Evolutionary conservation across 64 coral and sea anemone genomes (phyloP).

Genomic region (Stylophora pistillata): DNA sequence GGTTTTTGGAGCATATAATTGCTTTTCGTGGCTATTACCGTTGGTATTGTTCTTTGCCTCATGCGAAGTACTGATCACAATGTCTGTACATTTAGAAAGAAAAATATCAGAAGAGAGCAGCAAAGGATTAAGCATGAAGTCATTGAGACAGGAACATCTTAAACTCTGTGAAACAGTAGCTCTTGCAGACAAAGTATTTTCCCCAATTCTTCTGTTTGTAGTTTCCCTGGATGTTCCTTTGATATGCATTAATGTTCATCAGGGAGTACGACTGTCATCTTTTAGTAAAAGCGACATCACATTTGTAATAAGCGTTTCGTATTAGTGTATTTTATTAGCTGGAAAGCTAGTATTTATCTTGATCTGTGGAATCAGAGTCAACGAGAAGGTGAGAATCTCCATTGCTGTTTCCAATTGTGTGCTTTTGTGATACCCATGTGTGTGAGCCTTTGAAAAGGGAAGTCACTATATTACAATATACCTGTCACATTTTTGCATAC

Average conservation of each 20-base stretch:
- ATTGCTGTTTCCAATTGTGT: background rate
- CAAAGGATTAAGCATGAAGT: background rate
- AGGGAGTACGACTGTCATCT: background rate
- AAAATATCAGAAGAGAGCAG: background rate
- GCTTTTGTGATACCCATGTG: background rate
- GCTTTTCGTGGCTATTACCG: background rate
- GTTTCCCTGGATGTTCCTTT: background rate
- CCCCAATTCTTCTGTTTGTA: background rate
- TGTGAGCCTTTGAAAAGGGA: too few species aligned
- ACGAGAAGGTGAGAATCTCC: slow-evolving; percentile 2
- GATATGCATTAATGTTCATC: slow-evolving; percentile 8
- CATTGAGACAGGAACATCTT: background rate
- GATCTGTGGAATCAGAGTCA: background rate
- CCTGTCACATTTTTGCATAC: too few species aligned
- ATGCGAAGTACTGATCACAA: background rate
- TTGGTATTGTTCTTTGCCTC: background rate
- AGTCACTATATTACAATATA: too few species aligned
- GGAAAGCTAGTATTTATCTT: background rate
- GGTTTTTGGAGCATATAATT: background rate
- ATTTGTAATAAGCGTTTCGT: background rate
- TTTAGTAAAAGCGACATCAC: background rate
- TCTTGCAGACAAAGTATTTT: slow-evolving; percentile 21
- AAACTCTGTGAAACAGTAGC: slow-evolving; percentile 14
- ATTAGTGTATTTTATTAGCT: background rate
- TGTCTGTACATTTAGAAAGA: background rate